A percentile compares a stretch with the other conserved stretches of the same genome.
Conservation (phyloP, 2,113 vertebrate species). For the Arvicanthis niloticus region DNA sequence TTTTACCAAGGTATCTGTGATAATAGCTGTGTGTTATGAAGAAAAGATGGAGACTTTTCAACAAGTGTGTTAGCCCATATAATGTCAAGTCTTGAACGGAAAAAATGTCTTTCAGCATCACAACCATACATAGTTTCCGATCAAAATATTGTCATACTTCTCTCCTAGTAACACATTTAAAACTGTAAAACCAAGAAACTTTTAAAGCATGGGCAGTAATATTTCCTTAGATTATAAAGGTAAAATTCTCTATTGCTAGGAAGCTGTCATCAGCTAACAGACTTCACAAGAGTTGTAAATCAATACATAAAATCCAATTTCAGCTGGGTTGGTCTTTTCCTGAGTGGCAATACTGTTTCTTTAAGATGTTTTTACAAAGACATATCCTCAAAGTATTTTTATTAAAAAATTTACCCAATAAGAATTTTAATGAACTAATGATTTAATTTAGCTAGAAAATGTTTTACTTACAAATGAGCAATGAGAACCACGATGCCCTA, state of each 20-base stretch:
- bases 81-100: background rate
- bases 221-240: background rate
- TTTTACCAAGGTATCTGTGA: constrained; percentile 4
- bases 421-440: constrained; percentile 58
- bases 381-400: constrained; percentile 46
- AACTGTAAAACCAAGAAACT: background rate
- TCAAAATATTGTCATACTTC: background rate
- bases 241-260: background rate
- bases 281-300: background rate
- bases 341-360: background rate
- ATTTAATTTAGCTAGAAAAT: constrained; percentile 40
- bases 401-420: constrained; percentile 62
- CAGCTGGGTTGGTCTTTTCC: background rate
- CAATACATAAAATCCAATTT: constrained; percentile 16
- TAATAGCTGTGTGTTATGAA: background rate
- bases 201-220: background rate
- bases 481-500: constrained; percentile 75
- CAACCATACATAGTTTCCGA: background rate
- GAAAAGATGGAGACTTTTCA: constrained; percentile 1
- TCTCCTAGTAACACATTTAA: background rate
- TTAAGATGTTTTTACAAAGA: constrained; percentile 11
- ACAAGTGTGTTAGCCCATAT: background rate
- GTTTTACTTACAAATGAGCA: constrained; percentile 66
- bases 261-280: background rate
- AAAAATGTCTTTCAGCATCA: background rate